These are phyloP conservation scores for Atrichornis clamosus DNA, from an alignment of 2,113 vertebrate species.

Conservation along the genomic window DNA sequence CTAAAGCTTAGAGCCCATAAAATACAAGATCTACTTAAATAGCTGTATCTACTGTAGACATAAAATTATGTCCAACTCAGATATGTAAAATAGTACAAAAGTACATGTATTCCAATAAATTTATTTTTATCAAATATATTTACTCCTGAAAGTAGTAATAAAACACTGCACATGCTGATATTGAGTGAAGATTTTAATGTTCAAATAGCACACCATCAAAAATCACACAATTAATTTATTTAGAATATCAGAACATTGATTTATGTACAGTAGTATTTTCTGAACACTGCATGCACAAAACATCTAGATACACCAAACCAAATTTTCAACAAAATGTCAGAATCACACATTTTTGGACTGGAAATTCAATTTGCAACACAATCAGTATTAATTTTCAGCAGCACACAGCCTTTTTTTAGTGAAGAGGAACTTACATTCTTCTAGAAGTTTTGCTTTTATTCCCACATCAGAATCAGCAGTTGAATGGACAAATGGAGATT, in stretches of 20 bases:
- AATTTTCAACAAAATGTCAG: slow-evolving; percentile 16
- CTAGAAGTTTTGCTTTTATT: slow-evolving; percentile 91
- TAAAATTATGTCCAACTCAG: background rate
- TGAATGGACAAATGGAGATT: slow-evolving; percentile 80
- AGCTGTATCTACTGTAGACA: background rate
- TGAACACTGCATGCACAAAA: slow-evolving; percentile 68
- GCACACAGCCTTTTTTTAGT: slow-evolving; percentile 43
- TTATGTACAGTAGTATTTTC: slow-evolving; percentile 23
- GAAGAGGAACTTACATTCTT: slow-evolving; percentile 90
- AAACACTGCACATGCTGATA: background rate
- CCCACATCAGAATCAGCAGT: slow-evolving; percentile 85
- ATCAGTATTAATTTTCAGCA: slow-evolving; percentile 50
- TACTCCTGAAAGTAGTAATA: slow-evolving; percentile 52
- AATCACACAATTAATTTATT: background rate
- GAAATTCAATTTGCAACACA: slow-evolving; percentile 18
- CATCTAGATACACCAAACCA: slow-evolving; percentile 54
- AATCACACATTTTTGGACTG: slow-evolving; percentile 59
- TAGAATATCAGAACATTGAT: background rate
- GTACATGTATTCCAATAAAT: background rate
- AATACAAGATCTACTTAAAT: background rate
- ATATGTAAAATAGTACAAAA: background rate
- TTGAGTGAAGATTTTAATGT: background rate
- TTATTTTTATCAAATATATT: background rate
- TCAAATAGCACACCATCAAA: background rate
- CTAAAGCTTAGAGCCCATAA: background rate